Evolutionary conservation across 1,140 invertebrate species (phyloP), one percentile per base, ranked within the genome.

Genomic region (Epicauta chinensis): DNA sequence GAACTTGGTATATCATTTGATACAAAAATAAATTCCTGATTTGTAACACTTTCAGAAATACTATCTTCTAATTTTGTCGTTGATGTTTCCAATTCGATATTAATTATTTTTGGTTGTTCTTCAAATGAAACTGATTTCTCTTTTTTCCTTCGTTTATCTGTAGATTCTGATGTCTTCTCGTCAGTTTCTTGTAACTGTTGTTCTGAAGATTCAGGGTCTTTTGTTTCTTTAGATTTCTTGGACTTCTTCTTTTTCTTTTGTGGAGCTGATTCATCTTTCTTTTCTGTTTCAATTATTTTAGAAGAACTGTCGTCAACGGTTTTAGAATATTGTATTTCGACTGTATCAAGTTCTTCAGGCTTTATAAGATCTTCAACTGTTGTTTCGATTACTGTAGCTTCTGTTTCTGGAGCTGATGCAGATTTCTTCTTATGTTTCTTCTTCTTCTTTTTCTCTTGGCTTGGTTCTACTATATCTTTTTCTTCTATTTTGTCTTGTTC

Each of bases 111-210:
- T 16, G 61, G 61, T 13, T 49, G 44, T 49, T 63, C 63, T 51
- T 65, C 63, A 49, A 65, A 65, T 12, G 63, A 59, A 17, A 65
- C 63, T 15, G 63, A 62, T 56, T 65, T 65, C 12, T 54, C 53
- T 43, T 63, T 63, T 38, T 61, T 47, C n/a, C 45, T 47, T 2
- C 12, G 16, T 12, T 47, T 47, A 2, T 37, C 34, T 47, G 36
- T 47, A 47, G 34, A n/a, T 7, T 47, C 38, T 12, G 31, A 41
- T n/a, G n/a, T 41, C 39, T 41, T 41, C 39, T 38, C 35, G 17
- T 50, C 38, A 41, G 12, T 1, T 32, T 15, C 16, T 32, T 50
- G 36, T 11, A 36, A 13, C 38, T 41, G 29, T 23, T 47, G 10
- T 10, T 35, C 13, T 10, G 32, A 37, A 31, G 38, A 3, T 23